Evolutionary conservation across 92 coral and sea anemone species (phyloP).

Genomic region (Hydrozoanthus gracilis): DNA sequence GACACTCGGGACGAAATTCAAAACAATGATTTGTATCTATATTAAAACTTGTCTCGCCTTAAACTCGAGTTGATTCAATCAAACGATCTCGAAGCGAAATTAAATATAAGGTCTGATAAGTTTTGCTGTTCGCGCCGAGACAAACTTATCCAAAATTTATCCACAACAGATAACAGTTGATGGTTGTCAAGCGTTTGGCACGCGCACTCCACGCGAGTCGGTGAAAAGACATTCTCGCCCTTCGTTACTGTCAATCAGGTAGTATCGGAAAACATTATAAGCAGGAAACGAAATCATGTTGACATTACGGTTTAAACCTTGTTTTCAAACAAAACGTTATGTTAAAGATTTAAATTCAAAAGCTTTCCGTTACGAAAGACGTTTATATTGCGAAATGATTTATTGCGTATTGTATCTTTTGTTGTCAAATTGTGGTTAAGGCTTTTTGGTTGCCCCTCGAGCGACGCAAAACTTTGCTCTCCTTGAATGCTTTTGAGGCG

Average conservation of each 20-base stretch:
- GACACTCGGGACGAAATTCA: too few species aligned
- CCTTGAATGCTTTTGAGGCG: neutral
- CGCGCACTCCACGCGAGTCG: slow-evolving; percentile 64
- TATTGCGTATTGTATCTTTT: neutral
- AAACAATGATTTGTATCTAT: too few species aligned
- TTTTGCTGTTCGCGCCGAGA: neutral
- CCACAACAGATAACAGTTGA: neutral
- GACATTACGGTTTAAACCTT: slow-evolving; percentile 4
- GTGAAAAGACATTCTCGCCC: slow-evolving; percentile 2
- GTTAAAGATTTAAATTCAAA: slow-evolving; percentile 15
- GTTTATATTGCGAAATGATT: slow-evolving; percentile 25
- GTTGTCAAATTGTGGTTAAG: neutral
- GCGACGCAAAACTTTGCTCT: too few species aligned
- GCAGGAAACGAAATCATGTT: slow-evolving; percentile 27
- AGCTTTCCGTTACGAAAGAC: slow-evolving; percentile 2
- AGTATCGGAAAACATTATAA: neutral
- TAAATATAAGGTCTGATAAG: too few species aligned
- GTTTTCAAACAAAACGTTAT: slow-evolving; percentile 28
- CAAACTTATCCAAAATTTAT: neutral
- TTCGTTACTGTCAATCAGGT: slow-evolving; percentile 33
- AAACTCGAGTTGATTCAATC: too few species aligned
- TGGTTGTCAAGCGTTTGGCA: slow-evolving; percentile 50
- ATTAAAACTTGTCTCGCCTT: too few species aligned
- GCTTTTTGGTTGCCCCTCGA: too few species aligned
- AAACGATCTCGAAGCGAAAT: too few species aligned